Percentiles rank a stretch among this genome's conserved stretches.
Evolutionary conservation across 2,113 vertebrate species (phyloP).

Genomic region (Mesocricetus auratus): DNA sequence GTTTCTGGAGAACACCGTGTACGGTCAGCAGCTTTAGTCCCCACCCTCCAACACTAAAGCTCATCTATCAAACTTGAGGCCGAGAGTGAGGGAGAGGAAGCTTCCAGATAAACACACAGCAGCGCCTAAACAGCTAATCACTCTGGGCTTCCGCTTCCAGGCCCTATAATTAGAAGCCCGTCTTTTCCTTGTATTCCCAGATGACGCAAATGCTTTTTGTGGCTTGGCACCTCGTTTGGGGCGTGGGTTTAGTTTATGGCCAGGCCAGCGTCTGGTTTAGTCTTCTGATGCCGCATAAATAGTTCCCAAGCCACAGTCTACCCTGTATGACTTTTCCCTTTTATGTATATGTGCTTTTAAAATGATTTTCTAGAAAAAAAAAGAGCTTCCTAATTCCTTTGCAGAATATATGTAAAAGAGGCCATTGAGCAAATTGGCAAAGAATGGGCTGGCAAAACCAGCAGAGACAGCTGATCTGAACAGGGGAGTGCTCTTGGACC

Average conservation of each 20-base stretch:
- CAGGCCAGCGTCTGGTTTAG: constrained; percentile 94
- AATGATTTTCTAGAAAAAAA: constrained; percentile 81
- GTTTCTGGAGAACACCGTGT: constrained; percentile 89
- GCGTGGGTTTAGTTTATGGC: constrained; percentile 98
- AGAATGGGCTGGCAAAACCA: no score
- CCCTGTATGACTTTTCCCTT: constrained; percentile 89
- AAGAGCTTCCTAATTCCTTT: constrained; percentile 81
- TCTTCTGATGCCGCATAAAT: constrained; percentile 98
- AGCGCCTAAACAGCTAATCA: constrained; percentile 98
- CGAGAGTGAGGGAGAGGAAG: constrained; percentile 93
- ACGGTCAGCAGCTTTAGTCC: constrained; percentile 89
- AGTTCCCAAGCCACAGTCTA: constrained; percentile 93
- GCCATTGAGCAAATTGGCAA: no score
- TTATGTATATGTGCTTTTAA: constrained; percentile 87
- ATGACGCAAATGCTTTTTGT: constrained; percentile 99
- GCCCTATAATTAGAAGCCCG: constrained; percentile 99
- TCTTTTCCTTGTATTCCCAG: constrained; percentile 98
- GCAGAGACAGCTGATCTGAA: no score
- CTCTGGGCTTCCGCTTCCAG: constrained; percentile 97
- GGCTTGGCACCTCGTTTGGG: constrained; percentile 99
- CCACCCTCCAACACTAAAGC: constrained; percentile 87
- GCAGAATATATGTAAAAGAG: constrained; percentile 81
- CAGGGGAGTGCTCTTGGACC: no score
- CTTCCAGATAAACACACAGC: constrained; percentile 99
- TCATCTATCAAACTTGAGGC: constrained; percentile 91